Evolutionary conservation across 2,113 vertebrate species (phyloP), one percentile per base, ranked within the genome.

Genomic region (Pelecanus crispus): DNA sequence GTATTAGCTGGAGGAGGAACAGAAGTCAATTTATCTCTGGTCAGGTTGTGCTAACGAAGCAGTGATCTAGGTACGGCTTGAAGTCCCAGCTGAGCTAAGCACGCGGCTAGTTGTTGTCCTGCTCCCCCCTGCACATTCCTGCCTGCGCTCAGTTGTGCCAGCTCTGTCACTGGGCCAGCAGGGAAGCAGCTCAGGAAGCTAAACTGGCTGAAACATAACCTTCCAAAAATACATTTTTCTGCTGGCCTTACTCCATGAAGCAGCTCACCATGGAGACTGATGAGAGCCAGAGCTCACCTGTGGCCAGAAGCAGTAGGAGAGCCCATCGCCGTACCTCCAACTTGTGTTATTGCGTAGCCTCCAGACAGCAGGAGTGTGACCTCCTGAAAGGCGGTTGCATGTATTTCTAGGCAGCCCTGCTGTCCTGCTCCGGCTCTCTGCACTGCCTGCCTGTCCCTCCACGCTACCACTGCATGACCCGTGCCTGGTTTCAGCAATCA

Each of bases 391-490:
- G 55, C 38, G 62, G 31, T 44, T 24, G 25, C 6, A 1, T 9
- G 2, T 49, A 34, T 21, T 79, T 74, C 44, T 34, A 21, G 58
- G 42, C 42, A 42, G 61, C 61, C 24, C 26, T 45, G 59, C 7
- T 1, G 2, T 31, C 52, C 29, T 73, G 32, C 44, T 65, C 42
- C 31, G 81, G 28, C 47, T 74, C 21, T 24, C 11, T 58, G 29
- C 29, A 0, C 28, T 56, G 81, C 59, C 36, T 36, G 45, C 47
- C 31, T 25, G 40, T 31, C 12, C 49, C 58, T 50, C 47, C 28
- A 9, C 11, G 1, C 16, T 63, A 9, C 34, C 0, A 8, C 28
- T 59, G 25, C 11, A 0, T 68, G 38, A 42, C 25, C 16, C 13
- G 34, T 45, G 47, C 42, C 59, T 53, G n/a, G 8, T 36, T 63